Evolutionary conservation across 2,113 vertebrate genomes (phyloP).

Genomic region (Phrynosoma platyrhinos): DNA sequence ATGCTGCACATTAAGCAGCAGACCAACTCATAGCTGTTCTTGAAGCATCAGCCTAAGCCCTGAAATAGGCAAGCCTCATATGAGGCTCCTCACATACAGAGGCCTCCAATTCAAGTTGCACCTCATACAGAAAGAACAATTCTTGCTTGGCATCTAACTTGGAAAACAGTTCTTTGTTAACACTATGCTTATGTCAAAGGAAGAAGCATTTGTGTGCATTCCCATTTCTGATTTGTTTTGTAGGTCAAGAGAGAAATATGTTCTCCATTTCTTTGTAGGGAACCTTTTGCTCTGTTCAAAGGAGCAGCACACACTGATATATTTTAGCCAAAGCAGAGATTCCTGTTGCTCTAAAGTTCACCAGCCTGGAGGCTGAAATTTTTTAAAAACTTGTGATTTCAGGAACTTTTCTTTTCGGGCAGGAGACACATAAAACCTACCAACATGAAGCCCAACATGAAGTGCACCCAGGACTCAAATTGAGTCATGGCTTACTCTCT

Average conservation of each 20-base stretch:
- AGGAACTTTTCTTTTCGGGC: background rate
- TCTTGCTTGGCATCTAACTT: background rate
- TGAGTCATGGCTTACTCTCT: background rate
- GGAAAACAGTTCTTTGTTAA: background rate
- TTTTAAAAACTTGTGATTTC: conserved; percentile 28
- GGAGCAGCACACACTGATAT: conserved; percentile 9
- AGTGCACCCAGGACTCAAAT: background rate
- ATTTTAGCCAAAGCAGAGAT: background rate
- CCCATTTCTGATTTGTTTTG: background rate
- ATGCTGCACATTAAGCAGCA: background rate
- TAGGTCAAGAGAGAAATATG: conserved; percentile 55
- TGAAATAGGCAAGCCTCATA: background rate
- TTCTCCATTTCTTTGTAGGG: background rate
- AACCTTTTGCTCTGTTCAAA: conserved; percentile 38
- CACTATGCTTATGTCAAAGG: background rate
- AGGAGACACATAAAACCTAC: conserved; percentile 23
- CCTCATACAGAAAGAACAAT: background rate
- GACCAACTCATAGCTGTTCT: background rate
- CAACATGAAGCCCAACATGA: background rate
- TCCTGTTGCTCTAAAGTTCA: conserved; percentile 19
- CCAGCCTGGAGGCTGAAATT: background rate
- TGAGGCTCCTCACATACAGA: too few relatives aligned
- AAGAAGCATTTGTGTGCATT: background rate
- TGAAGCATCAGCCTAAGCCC: background rate
- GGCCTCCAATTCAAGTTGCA: background rate